Conservation (phyloP, 2,113 vertebrate genomes). For the Corythoichthys intestinalis region DNA sequence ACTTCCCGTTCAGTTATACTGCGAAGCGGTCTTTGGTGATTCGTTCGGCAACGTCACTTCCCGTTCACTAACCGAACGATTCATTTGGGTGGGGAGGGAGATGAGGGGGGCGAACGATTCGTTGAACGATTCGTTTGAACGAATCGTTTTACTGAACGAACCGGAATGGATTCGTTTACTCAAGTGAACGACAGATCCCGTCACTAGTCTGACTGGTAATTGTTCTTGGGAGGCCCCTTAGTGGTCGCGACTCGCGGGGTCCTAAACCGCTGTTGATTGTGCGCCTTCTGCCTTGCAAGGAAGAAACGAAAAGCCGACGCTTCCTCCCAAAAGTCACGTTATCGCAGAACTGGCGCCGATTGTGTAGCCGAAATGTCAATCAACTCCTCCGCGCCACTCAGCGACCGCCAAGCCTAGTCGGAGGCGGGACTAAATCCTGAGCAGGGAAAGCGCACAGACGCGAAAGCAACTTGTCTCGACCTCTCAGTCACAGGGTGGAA, state of each 20-base stretch:
- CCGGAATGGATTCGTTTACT: no score
- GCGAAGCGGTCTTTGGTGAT: no score
- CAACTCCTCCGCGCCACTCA: constrained; percentile 13
- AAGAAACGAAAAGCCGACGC: background rate
- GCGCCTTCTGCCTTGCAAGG: background rate
- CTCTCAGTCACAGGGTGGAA: constrained; percentile 47
- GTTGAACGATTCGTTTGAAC: no score
- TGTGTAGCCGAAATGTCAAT: constrained; percentile 27
- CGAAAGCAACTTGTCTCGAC: constrained; percentile 32
- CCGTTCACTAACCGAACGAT: no score
- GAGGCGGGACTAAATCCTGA: constrained; percentile 38
- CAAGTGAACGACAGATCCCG: no score
- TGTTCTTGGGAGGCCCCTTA: background rate
- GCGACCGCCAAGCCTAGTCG: constrained; percentile 1
- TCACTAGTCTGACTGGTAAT: background rate
- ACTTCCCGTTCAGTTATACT: no score
- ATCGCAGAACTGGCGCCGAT: constrained; percentile 9
- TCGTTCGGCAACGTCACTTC: no score
- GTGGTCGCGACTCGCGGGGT: background rate
- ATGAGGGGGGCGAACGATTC: no score
- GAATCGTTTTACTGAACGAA: no score
- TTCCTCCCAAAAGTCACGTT: background rate
- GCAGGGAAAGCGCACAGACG: constrained; percentile 35
- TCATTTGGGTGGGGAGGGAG: no score
- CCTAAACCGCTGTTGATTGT: background rate